Percentiles rank a stretch among this genome's conserved stretches.
Conservation (phyloP, 1,140 invertebrate species). For the Goniozus legneri region DNA sequence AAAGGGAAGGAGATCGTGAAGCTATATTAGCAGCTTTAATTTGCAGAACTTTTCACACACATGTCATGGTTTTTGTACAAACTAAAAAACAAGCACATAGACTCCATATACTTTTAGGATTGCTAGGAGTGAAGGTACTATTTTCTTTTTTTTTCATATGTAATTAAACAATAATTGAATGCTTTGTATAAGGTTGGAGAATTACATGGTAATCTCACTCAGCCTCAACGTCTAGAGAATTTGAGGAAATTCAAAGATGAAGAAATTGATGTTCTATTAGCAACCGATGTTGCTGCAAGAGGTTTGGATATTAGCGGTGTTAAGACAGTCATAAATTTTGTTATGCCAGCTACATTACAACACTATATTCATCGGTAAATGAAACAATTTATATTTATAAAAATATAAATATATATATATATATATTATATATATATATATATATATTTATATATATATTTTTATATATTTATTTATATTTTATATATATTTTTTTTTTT, state of each 20-base stretch:
- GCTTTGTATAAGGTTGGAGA: conserved; percentile 68
- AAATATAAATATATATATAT: neutral
- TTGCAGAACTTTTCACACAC: conserved; percentile 88
- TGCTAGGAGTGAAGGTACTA: conserved; percentile 74
- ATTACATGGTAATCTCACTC: conserved; percentile 92
- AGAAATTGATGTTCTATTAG: conserved; percentile 86
- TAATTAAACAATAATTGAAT: neutral
- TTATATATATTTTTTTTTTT: conserved; percentile 3
- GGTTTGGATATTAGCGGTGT: conserved; percentile 96
- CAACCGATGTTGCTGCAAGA: conserved; percentile 94
- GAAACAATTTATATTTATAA: neutral
- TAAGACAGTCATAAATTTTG: conserved; percentile 95
- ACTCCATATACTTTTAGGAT: conserved; percentile 84
- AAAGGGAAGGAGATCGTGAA: conserved; percentile 85
- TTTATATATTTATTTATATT: neutral
- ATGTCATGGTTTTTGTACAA: conserved; percentile 92
- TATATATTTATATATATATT: neutral
- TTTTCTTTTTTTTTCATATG: neutral
- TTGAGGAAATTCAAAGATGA: conserved; percentile 87
- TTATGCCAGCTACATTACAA: conserved; percentile 88
- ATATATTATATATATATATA: neutral
- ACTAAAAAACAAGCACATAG: conserved; percentile 93
- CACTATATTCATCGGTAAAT: conserved; percentile 89
- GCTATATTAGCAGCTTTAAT: conserved; percentile 87
- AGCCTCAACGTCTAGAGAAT: conserved; percentile 85